Evolutionary conservation across 2,113 vertebrate species (phyloP).

Genomic region (Leucopsar rothschildi): DNA sequence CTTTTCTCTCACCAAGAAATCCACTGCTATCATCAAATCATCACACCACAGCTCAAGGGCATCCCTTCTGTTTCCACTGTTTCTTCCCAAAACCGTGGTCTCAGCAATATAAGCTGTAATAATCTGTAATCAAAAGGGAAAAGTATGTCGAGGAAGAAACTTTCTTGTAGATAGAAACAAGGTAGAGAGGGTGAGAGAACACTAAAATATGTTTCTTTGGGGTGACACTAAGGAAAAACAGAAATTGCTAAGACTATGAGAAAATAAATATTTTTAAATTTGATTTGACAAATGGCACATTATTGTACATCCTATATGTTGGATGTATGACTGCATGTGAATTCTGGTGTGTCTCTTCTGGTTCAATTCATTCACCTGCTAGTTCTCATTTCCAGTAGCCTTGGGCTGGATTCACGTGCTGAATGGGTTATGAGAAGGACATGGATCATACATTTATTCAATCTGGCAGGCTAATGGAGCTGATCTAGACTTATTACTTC

Average conservation of each 20-base stretch:
- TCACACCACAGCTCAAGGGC: not conserved
- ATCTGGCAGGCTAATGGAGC: not conserved
- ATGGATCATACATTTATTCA: not conserved
- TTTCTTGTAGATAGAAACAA: not conserved
- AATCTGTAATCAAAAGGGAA: not conserved
- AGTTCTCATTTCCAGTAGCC: not conserved
- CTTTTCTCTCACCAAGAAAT: not conserved
- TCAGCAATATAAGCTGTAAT: not conserved
- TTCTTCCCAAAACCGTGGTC: not conserved
- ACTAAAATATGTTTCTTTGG: not conserved
- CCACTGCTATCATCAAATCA: not conserved
- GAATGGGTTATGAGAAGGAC: not conserved
- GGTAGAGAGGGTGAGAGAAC: not conserved
- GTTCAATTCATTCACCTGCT: not conserved
- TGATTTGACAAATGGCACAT: not conserved
- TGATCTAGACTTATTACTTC: not conserved
- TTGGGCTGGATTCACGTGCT: not conserved
- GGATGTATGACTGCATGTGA: fast-evolving
- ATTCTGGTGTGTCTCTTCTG: not conserved
- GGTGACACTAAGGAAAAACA: not conserved
- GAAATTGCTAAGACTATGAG: not conserved
- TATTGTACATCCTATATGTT: not conserved
- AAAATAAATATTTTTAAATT: not conserved
- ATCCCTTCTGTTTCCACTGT: not conserved
- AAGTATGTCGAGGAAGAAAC: not conserved